Evolutionary conservation across 2,888 invertebrate species (phyloP).

Genomic region (Chymomyza amoena): DNA sequence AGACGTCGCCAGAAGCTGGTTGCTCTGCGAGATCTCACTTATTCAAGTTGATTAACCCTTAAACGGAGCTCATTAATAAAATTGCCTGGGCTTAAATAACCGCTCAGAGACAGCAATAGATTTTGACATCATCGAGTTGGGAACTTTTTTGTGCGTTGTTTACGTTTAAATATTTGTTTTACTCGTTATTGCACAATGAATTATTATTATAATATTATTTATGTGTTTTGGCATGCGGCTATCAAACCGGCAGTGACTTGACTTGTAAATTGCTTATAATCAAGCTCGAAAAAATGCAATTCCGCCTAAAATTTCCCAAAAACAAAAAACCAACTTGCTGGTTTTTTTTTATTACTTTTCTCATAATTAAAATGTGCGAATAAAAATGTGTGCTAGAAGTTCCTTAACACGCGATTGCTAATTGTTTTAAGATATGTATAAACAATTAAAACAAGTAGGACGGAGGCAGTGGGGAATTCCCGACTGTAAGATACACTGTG

Average conservation of each 20-base stretch:
- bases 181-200: neutral
- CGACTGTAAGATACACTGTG: neutral
- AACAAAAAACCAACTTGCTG: neutral
- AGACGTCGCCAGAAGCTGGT: neutral
- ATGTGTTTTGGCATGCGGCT: neutral
- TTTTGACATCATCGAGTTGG: conserved; percentile 52
- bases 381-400: conserved; percentile 9
- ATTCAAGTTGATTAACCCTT: conserved; percentile 44
- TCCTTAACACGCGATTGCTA: conserved; percentile 7
- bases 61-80: conserved; percentile 23
- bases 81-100: conserved; percentile 9
- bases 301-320: conserved; percentile 26
- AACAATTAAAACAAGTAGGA: neutral
- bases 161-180: conserved; percentile 39
- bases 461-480: neutral
- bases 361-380: conserved; percentile 28
- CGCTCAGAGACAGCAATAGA: conserved; percentile 16
- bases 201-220: neutral
- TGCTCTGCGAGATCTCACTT: neutral
- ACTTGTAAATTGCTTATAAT: conserved; percentile 2
- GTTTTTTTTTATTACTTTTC: conserved; percentile 12
- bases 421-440: conserved; percentile 4
- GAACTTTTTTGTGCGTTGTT: conserved; percentile 23
- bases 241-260: neutral
- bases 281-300: conserved; percentile 1